These are phyloP conservation scores for Dasyornis broadbenti DNA, from an alignment of 2,113 vertebrate species.

Conservation along the genomic window DNA sequence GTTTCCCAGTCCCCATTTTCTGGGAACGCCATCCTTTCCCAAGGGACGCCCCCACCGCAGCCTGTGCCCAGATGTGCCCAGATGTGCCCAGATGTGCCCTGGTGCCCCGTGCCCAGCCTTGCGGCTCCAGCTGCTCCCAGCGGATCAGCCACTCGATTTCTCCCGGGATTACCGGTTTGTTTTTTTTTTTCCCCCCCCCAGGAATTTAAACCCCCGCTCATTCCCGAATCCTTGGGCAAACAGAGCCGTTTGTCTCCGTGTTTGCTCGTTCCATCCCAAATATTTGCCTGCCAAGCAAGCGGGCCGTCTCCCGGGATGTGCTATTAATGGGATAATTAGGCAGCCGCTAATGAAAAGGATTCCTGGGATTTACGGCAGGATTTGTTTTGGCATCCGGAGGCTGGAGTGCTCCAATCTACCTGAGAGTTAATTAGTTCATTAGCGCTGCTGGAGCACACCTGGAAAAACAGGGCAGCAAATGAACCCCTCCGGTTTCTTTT, in stretches of 20 bases:
- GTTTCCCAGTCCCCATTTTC: neutral
- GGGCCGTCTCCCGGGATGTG: slow-evolving; percentile 93
- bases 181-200: too few relatives aligned
- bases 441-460: slow-evolving; percentile 85
- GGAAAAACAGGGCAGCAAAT: slow-evolving; percentile 78
- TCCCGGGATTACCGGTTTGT: slow-evolving; percentile 50
- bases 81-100: neutral
- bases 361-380: slow-evolving; percentile 98
- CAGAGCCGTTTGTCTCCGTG: slow-evolving; percentile 91
- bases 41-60: accelerated
- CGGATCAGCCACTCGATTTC: slow-evolving; percentile 40
- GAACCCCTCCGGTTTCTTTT: slow-evolving; percentile 29
- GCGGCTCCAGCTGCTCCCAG: slow-evolving; percentile 11
- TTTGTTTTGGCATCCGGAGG: slow-evolving; percentile 97
- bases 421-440: slow-evolving; percentile 91
- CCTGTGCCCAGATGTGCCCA: neutral
- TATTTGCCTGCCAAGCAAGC: slow-evolving; percentile 94
- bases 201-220: slow-evolving; percentile 76
- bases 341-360: slow-evolving; percentile 97
- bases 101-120: too few relatives aligned
- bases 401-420: slow-evolving; percentile 92
- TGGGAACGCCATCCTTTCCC: accelerated
- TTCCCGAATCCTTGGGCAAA: slow-evolving; percentile 84
- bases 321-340: slow-evolving; percentile 99
- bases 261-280: slow-evolving; percentile 98